Conservation (phyloP, 2,888 invertebrate genomes). For the Lasioglossum vierecki region DNA sequence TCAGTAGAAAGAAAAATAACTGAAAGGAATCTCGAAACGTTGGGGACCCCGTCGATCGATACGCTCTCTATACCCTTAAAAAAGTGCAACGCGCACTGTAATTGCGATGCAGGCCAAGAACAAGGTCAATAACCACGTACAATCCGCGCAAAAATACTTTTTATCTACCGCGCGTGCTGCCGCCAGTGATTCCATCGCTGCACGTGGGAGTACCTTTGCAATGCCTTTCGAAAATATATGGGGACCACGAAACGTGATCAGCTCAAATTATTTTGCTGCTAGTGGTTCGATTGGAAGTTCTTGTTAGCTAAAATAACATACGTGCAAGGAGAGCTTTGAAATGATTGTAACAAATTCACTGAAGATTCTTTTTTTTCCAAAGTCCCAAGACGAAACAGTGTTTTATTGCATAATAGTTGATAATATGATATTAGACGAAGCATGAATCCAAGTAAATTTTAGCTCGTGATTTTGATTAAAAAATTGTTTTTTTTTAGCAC, state of each 20-base stretch:
- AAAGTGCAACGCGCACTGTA: conserved; percentile 62
- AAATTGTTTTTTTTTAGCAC: background rate
- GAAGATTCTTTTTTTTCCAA: too few species aligned
- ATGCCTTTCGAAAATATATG: background rate
- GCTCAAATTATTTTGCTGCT: too few species aligned
- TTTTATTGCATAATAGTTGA: too few species aligned
- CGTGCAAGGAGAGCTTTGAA: too few species aligned
- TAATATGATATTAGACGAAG: background rate
- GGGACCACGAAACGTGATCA: too few species aligned
- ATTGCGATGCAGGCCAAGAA: conserved; percentile 65
- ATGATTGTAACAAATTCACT: too few species aligned
- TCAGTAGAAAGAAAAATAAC: background rate
- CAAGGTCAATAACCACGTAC: conserved; percentile 67
- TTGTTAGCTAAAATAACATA: too few species aligned
- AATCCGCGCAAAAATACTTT: conserved; percentile 51
- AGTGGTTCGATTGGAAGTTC: too few species aligned
- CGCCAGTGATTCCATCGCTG: background rate
- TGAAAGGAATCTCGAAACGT: conserved; percentile 4
- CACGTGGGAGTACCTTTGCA: background rate
- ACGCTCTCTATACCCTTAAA: conserved; percentile 65
- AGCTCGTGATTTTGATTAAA: background rate
- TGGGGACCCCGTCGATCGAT: conserved; percentile 59
- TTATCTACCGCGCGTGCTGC: conserved; percentile 13
- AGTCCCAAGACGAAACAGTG: too few species aligned
- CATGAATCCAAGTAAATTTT: background rate